These are phyloP conservation scores for Epinotia ramella DNA, from an alignment of 2,888 invertebrate species.

Conservation along the genomic window DNA sequence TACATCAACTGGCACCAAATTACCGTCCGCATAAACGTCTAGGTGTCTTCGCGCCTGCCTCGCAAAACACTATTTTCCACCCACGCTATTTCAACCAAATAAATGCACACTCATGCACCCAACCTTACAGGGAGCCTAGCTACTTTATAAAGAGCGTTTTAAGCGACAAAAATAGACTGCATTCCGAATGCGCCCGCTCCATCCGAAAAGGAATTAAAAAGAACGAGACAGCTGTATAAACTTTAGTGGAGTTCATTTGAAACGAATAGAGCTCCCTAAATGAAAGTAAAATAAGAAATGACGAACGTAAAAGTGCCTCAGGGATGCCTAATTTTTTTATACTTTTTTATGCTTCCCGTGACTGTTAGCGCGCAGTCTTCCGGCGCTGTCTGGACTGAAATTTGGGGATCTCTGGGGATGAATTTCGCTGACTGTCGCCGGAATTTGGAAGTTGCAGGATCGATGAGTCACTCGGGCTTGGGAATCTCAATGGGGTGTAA, in stretches of 20 bases:
- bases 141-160: slow-evolving; percentile 46
- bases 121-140: slow-evolving; percentile 32
- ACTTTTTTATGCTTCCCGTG: slow-evolving; percentile 23
- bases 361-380: slow-evolving; percentile 22
- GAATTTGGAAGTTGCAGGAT: slow-evolving; percentile 27
- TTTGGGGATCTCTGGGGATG: slow-evolving; percentile 34
- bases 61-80: not conserved
- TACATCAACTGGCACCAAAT: too few species aligned
- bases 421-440: slow-evolving; percentile 19
- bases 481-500: slow-evolving; percentile 20
- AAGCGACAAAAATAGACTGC: slow-evolving; percentile 47
- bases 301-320: slow-evolving; percentile 41
- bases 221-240: slow-evolving; percentile 43
- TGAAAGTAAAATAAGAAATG: slow-evolving; percentile 45
- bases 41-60: too few species aligned
- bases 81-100: not conserved
- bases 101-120: slow-evolving; percentile 16
- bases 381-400: slow-evolving; percentile 27
- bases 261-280: slow-evolving; percentile 44
- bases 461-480: slow-evolving; percentile 20
- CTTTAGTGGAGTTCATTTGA: slow-evolving; percentile 42
- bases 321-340: slow-evolving; percentile 40
- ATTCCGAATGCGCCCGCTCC: slow-evolving; percentile 43
- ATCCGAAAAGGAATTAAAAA: slow-evolving; percentile 43
- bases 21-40: too few species aligned